These are phyloP conservation scores for Drosophila triauraria DNA, from an alignment of 1,140 invertebrate species.

Conservation along the genomic window DNA sequence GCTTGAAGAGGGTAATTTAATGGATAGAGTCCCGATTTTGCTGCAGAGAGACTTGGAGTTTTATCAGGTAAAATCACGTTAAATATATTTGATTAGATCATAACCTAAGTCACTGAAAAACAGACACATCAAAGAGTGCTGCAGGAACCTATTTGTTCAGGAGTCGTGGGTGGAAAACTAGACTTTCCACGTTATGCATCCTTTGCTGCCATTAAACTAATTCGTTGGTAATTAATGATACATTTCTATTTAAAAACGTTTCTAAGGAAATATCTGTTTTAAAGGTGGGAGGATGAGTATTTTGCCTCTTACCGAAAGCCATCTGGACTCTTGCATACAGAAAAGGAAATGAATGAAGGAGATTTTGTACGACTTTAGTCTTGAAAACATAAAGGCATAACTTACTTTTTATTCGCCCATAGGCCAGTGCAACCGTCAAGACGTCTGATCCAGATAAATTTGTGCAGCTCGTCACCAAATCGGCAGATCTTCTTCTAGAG, in stretches of 20 bases:
- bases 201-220: slow-evolving; percentile 92
- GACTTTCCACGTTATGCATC: slow-evolving; percentile 93
- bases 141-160: slow-evolving; percentile 90
- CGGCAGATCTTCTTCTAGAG: slow-evolving; percentile 89
- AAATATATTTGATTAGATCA: background rate
- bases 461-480: slow-evolving; percentile 89
- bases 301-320: slow-evolving; percentile 85
- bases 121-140: slow-evolving; percentile 91
- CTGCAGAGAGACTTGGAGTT: slow-evolving; percentile 92
- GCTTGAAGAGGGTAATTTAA: slow-evolving; percentile 94
- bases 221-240: slow-evolving; percentile 87
- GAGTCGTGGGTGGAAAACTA: slow-evolving; percentile 90
- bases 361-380: slow-evolving; percentile 63
- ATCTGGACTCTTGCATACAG: slow-evolving; percentile 85
- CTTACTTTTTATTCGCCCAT: background rate
- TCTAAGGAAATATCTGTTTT: background rate
- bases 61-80: slow-evolving; percentile 88
- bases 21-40: slow-evolving; percentile 92
- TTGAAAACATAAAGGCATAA: background rate
- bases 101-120: background rate
- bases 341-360: slow-evolving; percentile 74
- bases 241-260: background rate
- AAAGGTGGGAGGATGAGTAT: slow-evolving; percentile 84
- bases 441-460: slow-evolving; percentile 91
- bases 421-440: slow-evolving; percentile 87